Evolutionary conservation across 2,113 vertebrate genomes (phyloP).

Genomic region (Propithecus coquereli): DNA sequence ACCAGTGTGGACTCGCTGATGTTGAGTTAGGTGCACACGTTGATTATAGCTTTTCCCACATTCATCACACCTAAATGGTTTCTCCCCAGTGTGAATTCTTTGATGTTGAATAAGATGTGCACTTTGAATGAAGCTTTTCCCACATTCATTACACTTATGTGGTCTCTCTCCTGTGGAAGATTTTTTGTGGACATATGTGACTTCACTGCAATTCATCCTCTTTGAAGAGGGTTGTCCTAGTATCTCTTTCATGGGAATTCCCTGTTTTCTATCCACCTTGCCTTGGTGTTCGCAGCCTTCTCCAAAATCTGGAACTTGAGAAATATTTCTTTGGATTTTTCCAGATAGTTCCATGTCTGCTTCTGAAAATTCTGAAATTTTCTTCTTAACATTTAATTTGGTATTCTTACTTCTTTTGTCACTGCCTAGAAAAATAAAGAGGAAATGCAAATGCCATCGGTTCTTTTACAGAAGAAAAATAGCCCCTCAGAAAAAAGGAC

Average conservation of each 20-base stretch:
- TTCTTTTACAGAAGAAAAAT: neutral
- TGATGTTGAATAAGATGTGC: conserved; percentile 76
- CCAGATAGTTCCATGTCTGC: conserved; percentile 36
- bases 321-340: conserved; percentile 43
- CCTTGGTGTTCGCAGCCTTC: conserved; percentile 30
- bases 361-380: conserved; percentile 65
- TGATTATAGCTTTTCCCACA: conserved; percentile 79
- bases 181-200: conserved; percentile 58
- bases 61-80: conserved; percentile 70
- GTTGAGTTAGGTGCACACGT: conserved; percentile 74
- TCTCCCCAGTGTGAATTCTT: conserved; percentile 76
- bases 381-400: conserved; percentile 64
- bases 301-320: conserved; percentile 43
- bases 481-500: neutral
- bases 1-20: conserved; percentile 77
- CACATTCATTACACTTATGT: conserved; percentile 73
- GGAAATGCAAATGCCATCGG: neutral
- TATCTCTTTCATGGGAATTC: conserved; percentile 39
- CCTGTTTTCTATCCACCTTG: conserved; percentile 51
- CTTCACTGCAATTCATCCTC: conserved; percentile 39
- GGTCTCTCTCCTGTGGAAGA: conserved; percentile 75
- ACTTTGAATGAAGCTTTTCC: conserved; percentile 77
- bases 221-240: conserved; percentile 52
- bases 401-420: conserved; percentile 70
- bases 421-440: conserved; percentile 53